phyloP scores from a whole-genome alignment of 2,888 invertebrate genomes.

The Nymphalis urticae region DNA sequence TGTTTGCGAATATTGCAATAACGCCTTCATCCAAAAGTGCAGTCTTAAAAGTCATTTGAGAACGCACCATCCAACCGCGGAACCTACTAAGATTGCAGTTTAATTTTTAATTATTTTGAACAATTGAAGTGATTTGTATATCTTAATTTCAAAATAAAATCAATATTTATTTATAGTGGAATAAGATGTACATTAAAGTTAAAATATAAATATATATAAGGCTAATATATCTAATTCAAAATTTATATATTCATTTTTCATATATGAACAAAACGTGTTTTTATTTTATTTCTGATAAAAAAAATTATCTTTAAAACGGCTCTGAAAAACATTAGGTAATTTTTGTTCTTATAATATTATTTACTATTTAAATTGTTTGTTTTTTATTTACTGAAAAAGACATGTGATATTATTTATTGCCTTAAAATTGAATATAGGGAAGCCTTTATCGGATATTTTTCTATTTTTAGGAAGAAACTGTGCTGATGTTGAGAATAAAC shows the following conservation, averaged over 20 bases:
- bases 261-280: too few relatives aligned
- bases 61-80: conserved; percentile 62
- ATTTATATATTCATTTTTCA: too few relatives aligned
- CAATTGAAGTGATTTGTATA: too few relatives aligned
- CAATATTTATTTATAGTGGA: too few relatives aligned
- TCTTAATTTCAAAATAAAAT: too few relatives aligned
- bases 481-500: conserved; percentile 60
- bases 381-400: not conserved
- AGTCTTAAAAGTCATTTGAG: conserved; percentile 68
- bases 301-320: too few relatives aligned
- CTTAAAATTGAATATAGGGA: conserved; percentile 34
- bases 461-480: conserved; percentile 77
- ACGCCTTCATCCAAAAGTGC: conserved; percentile 70
- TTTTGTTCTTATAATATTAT: not conserved
- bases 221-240: too few relatives aligned
- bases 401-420: not conserved
- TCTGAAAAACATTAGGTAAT: too few relatives aligned
- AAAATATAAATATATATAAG: too few relatives aligned
- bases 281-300: too few relatives aligned
- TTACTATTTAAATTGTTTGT: not conserved
- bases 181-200: too few relatives aligned
- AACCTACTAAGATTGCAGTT: conserved; percentile 37
- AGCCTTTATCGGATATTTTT: conserved; percentile 71
- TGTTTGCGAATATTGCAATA: conserved; percentile 67
- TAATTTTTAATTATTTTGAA: not conserved